These are phyloP conservation scores for Drosophila nr. perissopoda DNA, from an alignment of 2,888 invertebrate genomes.

Conservation along the genomic window DNA sequence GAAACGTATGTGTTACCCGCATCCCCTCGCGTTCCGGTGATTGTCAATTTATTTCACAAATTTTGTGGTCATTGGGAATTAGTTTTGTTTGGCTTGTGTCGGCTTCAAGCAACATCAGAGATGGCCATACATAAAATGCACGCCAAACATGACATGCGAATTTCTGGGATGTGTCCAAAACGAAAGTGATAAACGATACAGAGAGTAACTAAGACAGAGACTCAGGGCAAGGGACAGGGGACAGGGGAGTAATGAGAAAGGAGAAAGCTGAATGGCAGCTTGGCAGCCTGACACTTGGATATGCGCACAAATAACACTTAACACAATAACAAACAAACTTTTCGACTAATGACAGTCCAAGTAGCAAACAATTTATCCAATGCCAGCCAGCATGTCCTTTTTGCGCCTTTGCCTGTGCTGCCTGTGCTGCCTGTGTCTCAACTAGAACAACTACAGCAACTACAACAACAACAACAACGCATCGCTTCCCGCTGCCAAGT, in stretches of 20 bases:
- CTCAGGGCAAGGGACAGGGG: slow-evolving; percentile 13
- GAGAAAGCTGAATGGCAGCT: slow-evolving; percentile 33
- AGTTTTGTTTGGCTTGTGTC: slow-evolving; percentile 20
- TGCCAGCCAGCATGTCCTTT: slow-evolving; percentile 53
- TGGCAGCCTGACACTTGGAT: slow-evolving; percentile 76
- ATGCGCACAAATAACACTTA: slow-evolving; percentile 83
- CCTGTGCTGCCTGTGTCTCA: background rate
- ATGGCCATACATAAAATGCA: slow-evolving; percentile 30
- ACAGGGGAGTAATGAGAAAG: slow-evolving; percentile 5
- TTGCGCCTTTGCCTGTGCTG: background rate
- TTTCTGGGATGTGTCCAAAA: slow-evolving; percentile 46
- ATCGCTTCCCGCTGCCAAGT: slow-evolving; percentile 70
- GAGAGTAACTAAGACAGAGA: slow-evolving; percentile 28
- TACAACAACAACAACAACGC: slow-evolving; percentile 6
- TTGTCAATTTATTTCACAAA: slow-evolving; percentile 42
- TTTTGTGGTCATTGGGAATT: slow-evolving; percentile 51
- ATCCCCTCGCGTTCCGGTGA: slow-evolving; percentile 4
- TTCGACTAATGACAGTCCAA: slow-evolving; percentile 83
- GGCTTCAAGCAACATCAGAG: slow-evolving; percentile 29
- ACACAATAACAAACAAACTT: slow-evolving; percentile 84
- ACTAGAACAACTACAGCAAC: slow-evolving; percentile 17
- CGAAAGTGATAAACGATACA: slow-evolving; percentile 79
- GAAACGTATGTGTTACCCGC: slow-evolving; percentile 21
- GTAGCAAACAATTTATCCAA: slow-evolving; percentile 82
- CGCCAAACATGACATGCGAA: slow-evolving; percentile 63